Percentiles rank a stretch among this genome's conserved stretches.
Evolutionary conservation across 2,797 vertebrate species (phyloP).

Genomic region (Heteromormyrus szaboi): DNA sequence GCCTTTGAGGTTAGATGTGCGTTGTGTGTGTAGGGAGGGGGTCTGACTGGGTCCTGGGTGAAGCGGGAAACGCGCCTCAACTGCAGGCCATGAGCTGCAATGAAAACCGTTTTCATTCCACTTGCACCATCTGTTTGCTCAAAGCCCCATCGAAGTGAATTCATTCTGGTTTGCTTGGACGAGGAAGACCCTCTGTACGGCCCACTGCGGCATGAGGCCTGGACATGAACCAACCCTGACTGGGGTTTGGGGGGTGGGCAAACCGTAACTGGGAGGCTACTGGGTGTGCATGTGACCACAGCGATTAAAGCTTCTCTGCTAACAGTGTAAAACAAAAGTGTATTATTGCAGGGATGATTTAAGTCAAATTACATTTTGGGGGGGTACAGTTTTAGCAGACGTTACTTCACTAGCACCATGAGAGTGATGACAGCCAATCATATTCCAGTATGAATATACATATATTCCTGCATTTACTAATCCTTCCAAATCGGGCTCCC

Average conservation of each 20-base stretch:
- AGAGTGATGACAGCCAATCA: neutral
- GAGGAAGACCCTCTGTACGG: neutral
- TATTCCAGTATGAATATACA: neutral
- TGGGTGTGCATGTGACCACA: neutral
- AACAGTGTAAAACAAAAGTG: slow-evolving; percentile 13
- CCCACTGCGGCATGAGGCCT: neutral
- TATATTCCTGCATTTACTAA: neutral
- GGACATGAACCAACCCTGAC: neutral
- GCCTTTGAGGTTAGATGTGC: neutral
- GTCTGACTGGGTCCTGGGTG: neutral
- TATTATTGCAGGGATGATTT: neutral
- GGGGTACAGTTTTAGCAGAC: neutral
- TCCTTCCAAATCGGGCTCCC: neutral
- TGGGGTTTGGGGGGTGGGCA: neutral
- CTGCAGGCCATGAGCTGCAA: neutral
- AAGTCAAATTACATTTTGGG: neutral
- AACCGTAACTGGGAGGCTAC: neutral
- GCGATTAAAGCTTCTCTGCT: neutral
- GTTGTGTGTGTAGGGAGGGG: neutral
- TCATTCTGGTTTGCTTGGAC: neutral
- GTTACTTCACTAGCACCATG: neutral
- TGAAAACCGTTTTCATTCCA: neutral
- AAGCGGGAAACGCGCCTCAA: neutral
- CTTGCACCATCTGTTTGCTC: neutral
- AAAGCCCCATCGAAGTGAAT: slow-evolving; percentile 1